These are phyloP conservation scores for Phalacrocorax brasilianus DNA, from an alignment of 2,113 vertebrate genomes.

Conservation along the genomic window DNA sequence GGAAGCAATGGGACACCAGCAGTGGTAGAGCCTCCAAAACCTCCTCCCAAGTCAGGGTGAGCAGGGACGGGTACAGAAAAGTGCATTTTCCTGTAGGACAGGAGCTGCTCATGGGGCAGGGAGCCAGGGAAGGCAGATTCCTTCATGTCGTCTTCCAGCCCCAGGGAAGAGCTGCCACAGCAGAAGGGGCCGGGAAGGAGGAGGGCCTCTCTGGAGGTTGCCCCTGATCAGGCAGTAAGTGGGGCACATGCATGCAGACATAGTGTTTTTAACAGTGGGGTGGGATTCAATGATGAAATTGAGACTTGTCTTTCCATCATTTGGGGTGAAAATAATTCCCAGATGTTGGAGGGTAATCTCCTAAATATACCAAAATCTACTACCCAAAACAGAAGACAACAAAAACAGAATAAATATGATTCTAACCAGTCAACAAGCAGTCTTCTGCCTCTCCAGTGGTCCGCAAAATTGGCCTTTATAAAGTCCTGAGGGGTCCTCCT, in stretches of 20 bases:
- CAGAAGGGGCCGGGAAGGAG: not conserved
- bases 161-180: accelerated
- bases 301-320: not conserved
- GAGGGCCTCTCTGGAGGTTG: accelerated
- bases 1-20: not conserved
- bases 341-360: conserved; percentile 17
- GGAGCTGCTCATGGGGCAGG: not conserved
- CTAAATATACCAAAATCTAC: not conserved
- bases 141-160: not conserved
- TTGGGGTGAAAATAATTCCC: conserved; percentile 40
- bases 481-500: not conserved
- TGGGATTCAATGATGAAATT: not conserved
- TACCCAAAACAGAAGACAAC: not conserved
- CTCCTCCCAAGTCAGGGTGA: not conserved
- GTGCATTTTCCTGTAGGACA: not conserved
- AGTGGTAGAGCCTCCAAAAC: not conserved
- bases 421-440: not conserved
- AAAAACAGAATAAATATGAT: not conserved
- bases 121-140: accelerated
- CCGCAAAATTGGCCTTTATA: not conserved
- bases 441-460: not conserved
- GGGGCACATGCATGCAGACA: not conserved
- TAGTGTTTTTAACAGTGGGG: not conserved
- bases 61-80: not conserved
- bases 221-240: not conserved